phyloP scores from a whole-genome alignment of 1,140 invertebrate genomes.

The Eupristina koningsbergeri region DNA sequence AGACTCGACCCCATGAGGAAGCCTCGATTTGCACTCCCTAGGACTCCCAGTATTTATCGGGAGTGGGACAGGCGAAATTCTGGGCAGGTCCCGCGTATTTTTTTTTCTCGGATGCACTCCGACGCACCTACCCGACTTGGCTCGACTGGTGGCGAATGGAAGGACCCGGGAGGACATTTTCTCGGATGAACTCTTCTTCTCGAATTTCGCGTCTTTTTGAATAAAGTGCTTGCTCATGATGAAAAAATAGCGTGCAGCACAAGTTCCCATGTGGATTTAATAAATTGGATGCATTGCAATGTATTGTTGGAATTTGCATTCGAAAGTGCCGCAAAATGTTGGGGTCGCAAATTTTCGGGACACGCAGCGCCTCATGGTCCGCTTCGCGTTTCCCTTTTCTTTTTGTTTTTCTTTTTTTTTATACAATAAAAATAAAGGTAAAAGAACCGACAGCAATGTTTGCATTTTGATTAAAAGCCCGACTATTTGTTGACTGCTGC shows the following conservation, averaged over 20 bases:
- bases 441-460: not conserved
- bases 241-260: not conserved
- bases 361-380: not conserved
- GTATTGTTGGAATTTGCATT: not conserved
- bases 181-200: too few species aligned
- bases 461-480: constrained; percentile 9
- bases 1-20: too few species aligned
- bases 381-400: too few species aligned
- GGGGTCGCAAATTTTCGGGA: not conserved
- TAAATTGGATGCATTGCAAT: not conserved
- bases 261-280: constrained; percentile 4
- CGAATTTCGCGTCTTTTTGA: not conserved
- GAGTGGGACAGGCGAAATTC: too few species aligned
- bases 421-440: not conserved
- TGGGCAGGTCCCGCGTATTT: not conserved
- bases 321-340: not conserved
- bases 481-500: not conserved
- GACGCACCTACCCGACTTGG: too few species aligned
- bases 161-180: too few species aligned
- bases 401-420: too few species aligned
- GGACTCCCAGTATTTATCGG: not conserved
- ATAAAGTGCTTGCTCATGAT: not conserved
- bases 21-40: too few species aligned
- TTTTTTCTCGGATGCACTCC: too few species aligned
- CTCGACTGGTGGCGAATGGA: too few species aligned